Conservation (phyloP, 2,797 vertebrate genomes). For the Labroides dimidiatus region DNA sequence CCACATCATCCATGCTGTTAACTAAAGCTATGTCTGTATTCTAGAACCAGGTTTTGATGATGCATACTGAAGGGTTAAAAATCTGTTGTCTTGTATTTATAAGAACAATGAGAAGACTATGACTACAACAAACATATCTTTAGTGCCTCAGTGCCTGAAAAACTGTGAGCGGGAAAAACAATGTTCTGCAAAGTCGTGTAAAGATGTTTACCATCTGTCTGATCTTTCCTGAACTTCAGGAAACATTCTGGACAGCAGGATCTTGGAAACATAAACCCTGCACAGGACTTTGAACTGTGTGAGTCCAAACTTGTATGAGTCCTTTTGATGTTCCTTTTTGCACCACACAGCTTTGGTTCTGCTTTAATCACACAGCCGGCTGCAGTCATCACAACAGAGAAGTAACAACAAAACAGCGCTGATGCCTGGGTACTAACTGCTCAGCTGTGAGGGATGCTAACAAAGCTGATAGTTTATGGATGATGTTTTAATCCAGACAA, state of each 20-base stretch:
- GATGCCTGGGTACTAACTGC: not conserved
- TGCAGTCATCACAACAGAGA: constrained; percentile 1
- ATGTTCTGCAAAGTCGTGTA: not conserved
- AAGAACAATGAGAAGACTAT: no score
- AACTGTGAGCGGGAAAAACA: not conserved
- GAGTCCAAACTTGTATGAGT: not conserved
- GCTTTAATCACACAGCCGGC: constrained; percentile 22
- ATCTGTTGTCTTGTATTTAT: no score
- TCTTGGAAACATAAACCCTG: not conserved
- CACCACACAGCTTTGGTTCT: not conserved
- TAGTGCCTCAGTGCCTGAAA: not conserved
- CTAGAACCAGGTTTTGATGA: no score
- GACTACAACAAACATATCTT: no score
- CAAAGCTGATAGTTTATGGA: constrained; percentile 6
- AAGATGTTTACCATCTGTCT: not conserved
- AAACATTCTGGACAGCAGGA: not conserved
- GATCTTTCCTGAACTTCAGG: not conserved
- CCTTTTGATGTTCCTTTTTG: not conserved
- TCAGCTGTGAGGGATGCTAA: not conserved
- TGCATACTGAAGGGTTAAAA: no score
- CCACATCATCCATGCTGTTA: no score
- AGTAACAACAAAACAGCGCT: constrained; percentile 1
- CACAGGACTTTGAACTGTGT: not conserved
- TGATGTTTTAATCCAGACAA: constrained; percentile 1
- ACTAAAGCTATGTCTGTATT: no score